Base-by-base conservation (phyloP, 2,113 vertebrate genomes). In the Clupea harengus region DNA sequence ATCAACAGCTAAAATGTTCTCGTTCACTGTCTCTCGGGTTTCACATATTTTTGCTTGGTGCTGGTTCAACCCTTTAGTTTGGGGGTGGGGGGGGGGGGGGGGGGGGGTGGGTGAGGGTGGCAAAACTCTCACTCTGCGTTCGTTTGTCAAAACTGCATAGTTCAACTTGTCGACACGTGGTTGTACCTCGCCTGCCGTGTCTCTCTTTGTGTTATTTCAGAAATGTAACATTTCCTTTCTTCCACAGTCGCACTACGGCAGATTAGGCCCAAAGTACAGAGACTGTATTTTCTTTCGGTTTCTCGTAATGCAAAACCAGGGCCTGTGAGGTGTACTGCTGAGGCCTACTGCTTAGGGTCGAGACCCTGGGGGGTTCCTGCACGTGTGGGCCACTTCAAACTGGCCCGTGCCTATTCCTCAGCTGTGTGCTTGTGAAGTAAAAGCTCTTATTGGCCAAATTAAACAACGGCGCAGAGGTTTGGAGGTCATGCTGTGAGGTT, bases 71-170 rank as follows among this genome's bases (percentile, higher is more conserved):
- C 72, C 13, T 39, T 78, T 4, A 15, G 28, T 44, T 78, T 39
- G 28, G 28, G 13, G 32, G 4, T 78, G 39, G 28, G 64, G 72
- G 72, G 39, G 9, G 13, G 64, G 64, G 67, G 4, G 67, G 20
- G 18, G 54, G 0, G 47, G 47, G 47, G 25, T 25, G 72, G 4
- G 72, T 18, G 54, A 20, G 1, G 47, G 47, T 9, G 54, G 54
- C 54, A 22, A 6, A 20, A 20, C 54, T 60, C 54, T 60, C 25
- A 78, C 10, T 78, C 72, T 78, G 13, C 32, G 32, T 28, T 78
- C 28, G 2, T 88, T 83, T 89, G 89, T 91, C 93, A 91, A 92
- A 94, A 92, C 94, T 95, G 95, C 94, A 95, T 95, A 94, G 93
- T 93, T 94, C 86, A 89, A 93, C 93, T 39, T 86, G 54, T 52